phyloP scores from a whole-genome alignment of 64 coral and sea anemone genomes.

The Porites australiensis region DNA sequence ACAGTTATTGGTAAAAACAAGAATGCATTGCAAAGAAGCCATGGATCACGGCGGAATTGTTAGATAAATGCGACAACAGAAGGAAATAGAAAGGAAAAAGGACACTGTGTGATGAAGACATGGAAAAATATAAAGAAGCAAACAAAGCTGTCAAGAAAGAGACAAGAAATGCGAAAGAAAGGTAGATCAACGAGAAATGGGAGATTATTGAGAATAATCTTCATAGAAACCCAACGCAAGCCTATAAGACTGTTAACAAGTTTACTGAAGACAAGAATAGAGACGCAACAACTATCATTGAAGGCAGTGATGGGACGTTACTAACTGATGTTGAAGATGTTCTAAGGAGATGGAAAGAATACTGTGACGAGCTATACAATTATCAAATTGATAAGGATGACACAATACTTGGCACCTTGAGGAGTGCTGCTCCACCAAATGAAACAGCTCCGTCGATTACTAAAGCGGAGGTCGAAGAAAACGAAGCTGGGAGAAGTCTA shows the following conservation, averaged over 20 bases:
- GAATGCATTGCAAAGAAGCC: slow-evolving; percentile 1
- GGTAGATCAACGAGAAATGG: neutral
- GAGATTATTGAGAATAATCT: neutral
- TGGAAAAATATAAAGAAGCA: neutral
- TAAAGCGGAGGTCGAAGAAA: no score
- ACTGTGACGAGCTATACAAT: slow-evolving; percentile 28
- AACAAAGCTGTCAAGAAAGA: slow-evolving; percentile 3
- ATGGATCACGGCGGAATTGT: slow-evolving; percentile 14
- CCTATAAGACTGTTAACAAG: slow-evolving; percentile 2
- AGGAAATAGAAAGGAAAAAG: neutral
- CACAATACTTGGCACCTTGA: no score
- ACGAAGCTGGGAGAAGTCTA: no score
- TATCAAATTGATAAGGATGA: neutral
- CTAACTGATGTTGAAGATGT: slow-evolving; percentile 19
- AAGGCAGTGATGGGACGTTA: slow-evolving; percentile 16
- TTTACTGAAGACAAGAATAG: slow-evolving; percentile 6
- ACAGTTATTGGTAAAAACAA: slow-evolving; percentile 10
- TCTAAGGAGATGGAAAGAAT: slow-evolving; percentile 27
- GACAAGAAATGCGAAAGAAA: neutral
- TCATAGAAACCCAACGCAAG: slow-evolving; percentile 22
- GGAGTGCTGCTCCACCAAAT: no score
- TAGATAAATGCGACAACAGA: slow-evolving; percentile 19
- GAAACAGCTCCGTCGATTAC: neutral
- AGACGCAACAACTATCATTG: slow-evolving; percentile 27
- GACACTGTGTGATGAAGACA: neutral